Evolutionary conservation across 2,113 vertebrate genomes (phyloP).

Genomic region (Vulpes lagopus): DNA sequence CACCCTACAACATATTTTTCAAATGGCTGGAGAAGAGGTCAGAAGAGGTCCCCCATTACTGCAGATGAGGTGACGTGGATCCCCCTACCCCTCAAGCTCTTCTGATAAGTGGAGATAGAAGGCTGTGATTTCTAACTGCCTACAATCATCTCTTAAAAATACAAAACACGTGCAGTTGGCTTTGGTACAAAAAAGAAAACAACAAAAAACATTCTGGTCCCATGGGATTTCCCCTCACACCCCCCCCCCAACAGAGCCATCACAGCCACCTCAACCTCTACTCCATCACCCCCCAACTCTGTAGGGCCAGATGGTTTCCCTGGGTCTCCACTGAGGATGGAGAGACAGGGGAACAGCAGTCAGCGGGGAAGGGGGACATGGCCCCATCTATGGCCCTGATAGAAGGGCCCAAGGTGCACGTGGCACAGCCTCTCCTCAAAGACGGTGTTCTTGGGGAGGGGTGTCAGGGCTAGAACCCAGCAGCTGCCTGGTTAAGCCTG

Average conservation of each 20-base stretch:
- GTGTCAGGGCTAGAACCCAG: background rate
- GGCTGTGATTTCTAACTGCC: constrained; percentile 65
- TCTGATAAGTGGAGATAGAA: constrained; percentile 60
- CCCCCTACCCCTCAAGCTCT: background rate
- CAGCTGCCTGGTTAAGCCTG: constrained; percentile 49
- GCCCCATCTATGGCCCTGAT: constrained; percentile 55
- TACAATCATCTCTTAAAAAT: constrained; percentile 83
- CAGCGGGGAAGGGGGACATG: background rate
- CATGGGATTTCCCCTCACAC: constrained; percentile 24
- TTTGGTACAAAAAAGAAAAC: constrained; percentile 83
- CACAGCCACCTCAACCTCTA: background rate
- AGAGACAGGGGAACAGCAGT: constrained; percentile 50
- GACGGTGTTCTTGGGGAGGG: background rate
- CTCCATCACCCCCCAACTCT: background rate
- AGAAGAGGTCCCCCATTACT: constrained; percentile 6
- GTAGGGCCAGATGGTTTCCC: constrained; percentile 15
- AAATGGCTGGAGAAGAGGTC: constrained; percentile 46
- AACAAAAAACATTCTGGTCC: constrained; percentile 77
- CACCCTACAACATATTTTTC: constrained; percentile 50
- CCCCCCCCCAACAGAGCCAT: background rate
- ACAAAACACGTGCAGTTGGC: constrained; percentile 83
- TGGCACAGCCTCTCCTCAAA: constrained; percentile 9
- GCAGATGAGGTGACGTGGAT: background rate
- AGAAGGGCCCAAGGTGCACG: constrained; percentile 17
- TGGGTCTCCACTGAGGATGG: background rate